Percentiles rank a stretch among this genome's conserved stretches.
Evolutionary conservation across 2,888 invertebrate genomes (phyloP).

Genomic region (Pasiphila rectangulata): DNA sequence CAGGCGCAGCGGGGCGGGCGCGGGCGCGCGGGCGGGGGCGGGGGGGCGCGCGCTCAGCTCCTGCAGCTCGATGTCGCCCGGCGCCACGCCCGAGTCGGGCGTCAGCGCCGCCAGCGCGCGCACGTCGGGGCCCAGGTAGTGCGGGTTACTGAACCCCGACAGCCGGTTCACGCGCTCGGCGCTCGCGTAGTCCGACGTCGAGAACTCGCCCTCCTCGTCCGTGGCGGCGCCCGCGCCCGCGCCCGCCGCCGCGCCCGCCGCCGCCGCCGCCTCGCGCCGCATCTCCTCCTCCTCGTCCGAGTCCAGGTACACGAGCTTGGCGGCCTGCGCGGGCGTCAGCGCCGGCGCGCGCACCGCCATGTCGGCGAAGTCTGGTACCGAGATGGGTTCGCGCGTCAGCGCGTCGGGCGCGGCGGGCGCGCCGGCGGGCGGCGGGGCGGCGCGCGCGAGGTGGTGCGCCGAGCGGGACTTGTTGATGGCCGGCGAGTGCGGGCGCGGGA

Average conservation of each 20-base stretch:
- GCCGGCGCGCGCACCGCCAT: constrained; percentile 82
- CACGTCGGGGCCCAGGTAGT: constrained; percentile 86
- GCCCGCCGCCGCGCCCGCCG: constrained; percentile 50
- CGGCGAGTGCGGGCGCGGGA: constrained; percentile 62
- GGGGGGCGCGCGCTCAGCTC: constrained; percentile 50
- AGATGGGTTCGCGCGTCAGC: constrained; percentile 85
- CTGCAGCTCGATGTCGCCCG: constrained; percentile 67
- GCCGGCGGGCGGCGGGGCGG: constrained; percentile 43
- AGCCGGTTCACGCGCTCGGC: constrained; percentile 84
- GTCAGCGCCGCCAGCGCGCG: constrained; percentile 84
- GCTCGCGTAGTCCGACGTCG: constrained; percentile 89
- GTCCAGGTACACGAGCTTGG: constrained; percentile 85
- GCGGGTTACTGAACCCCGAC: constrained; percentile 87
- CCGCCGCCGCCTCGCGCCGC: constrained; percentile 41
- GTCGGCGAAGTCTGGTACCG: constrained; percentile 87
- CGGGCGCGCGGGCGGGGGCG: constrained; percentile 46
- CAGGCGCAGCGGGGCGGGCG: constrained; percentile 53
- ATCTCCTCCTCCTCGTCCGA: constrained; percentile 83
- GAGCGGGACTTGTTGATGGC: constrained; percentile 80
- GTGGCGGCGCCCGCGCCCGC: constrained; percentile 63
- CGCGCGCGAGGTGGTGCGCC: constrained; percentile 77
- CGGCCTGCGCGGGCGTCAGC: constrained; percentile 85
- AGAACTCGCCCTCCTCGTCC: constrained; percentile 81
- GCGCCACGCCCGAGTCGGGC: constrained; percentile 83
- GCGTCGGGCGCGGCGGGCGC: constrained; percentile 45